phyloP scores from a whole-genome alignment of 2,888 invertebrate species.

The Dysmachus trigonus region DNA sequence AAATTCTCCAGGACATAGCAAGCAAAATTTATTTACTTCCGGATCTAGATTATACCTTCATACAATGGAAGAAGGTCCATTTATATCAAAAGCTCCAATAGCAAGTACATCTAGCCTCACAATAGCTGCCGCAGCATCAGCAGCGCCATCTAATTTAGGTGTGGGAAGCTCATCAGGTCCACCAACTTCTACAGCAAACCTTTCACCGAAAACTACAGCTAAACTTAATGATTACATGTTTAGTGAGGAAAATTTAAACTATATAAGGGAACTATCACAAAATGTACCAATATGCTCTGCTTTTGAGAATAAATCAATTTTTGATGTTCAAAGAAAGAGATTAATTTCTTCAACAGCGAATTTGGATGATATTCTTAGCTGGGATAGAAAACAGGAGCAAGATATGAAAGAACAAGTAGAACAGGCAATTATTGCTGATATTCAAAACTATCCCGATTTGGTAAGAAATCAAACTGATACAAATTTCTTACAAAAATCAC shows the following conservation, averaged over 20 bases:
- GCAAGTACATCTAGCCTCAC: neutral
- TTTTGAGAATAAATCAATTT: conserved; percentile 64
- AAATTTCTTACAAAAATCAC: conserved; percentile 9
- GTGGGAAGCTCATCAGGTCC: neutral
- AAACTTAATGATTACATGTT: conserved; percentile 56
- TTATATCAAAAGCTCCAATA: neutral
- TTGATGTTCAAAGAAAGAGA: conserved; percentile 55
- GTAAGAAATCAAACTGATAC: conserved; percentile 44
- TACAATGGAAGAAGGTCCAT: conserved; percentile 38
- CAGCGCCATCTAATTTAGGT: neutral
- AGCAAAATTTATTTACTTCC: conserved; percentile 5
- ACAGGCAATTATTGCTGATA: neutral
- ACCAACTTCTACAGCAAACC: neutral
- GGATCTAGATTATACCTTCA: conserved; percentile 39
- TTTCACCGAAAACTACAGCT: neutral
- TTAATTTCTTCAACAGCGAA: conserved; percentile 50
- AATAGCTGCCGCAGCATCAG: neutral
- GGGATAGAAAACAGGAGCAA: conserved; percentile 56
- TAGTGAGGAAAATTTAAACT: conserved; percentile 62
- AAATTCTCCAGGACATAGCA: conserved; percentile 70
- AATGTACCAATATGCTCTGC: conserved; percentile 64
- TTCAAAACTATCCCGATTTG: conserved; percentile 50
- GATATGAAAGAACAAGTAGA: conserved; percentile 57
- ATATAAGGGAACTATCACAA: conserved; percentile 62
- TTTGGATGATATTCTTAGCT: conserved; percentile 58